Percentiles rank a stretch among this genome's conserved stretches.
These are phyloP conservation scores for Drosophila mulleri DNA, from an alignment of 2,888 invertebrate genomes.

Conservation along the genomic window DNA sequence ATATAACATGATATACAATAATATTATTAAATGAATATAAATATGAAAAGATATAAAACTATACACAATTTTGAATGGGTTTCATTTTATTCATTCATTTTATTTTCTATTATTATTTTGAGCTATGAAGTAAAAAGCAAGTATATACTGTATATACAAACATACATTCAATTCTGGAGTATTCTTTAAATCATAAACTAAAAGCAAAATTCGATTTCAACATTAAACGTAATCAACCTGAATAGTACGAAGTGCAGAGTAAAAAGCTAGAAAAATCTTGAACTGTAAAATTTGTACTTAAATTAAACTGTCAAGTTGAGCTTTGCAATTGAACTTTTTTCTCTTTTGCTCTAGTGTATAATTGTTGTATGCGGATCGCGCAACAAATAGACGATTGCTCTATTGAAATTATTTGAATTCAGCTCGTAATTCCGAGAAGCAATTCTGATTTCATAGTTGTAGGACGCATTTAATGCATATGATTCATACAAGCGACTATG, in stretches of 20 bases:
- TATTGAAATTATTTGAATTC: conserved; percentile 66
- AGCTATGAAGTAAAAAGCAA: not conserved
- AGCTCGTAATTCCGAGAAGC: conserved; percentile 58
- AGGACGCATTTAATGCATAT: conserved; percentile 56
- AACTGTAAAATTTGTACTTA: no score
- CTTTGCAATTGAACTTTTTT: not conserved
- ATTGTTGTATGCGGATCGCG: conserved; percentile 5
- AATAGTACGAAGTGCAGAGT: not conserved
- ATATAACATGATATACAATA: not conserved
- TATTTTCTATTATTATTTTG: not conserved
- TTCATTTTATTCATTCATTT: no score
- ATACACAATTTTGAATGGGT: not conserved
- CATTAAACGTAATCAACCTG: not conserved
- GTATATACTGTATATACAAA: not conserved
- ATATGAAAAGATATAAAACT: not conserved
- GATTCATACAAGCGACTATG: conserved; percentile 50
- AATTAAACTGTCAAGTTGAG: not conserved
- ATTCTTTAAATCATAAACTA: not conserved
- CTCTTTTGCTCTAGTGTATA: not conserved
- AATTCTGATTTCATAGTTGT: conserved; percentile 71
- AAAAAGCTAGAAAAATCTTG: not conserved
- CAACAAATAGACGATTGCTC: conserved; percentile 62
- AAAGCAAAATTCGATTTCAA: not conserved
- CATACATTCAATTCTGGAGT: not conserved
- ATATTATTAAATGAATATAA: not conserved